These are phyloP conservation scores for Acrocephalus scirpaceus DNA, from an alignment of 2,797 vertebrate genomes.

Conservation along the genomic window DNA sequence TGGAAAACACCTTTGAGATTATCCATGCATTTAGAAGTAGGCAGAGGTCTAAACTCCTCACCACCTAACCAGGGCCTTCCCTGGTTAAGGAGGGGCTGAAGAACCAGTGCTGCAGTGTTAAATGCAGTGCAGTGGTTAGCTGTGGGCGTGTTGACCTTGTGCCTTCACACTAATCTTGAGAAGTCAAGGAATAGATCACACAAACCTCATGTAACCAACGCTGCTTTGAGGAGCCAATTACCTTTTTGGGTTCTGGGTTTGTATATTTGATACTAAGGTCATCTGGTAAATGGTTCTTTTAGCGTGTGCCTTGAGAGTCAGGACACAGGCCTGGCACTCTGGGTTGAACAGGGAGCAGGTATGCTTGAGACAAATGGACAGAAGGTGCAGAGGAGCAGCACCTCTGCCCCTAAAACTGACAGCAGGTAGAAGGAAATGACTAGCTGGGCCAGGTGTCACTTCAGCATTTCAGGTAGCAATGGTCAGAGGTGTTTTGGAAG, in stretches of 20 bases:
- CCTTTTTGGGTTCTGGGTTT: neutral
- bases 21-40: neutral
- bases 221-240: neutral
- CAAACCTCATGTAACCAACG: neutral
- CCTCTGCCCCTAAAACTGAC: neutral
- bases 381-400: neutral
- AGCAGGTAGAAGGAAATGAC: neutral
- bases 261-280: neutral
- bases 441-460: neutral
- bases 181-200: neutral
- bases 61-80: neutral
- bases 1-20: neutral
- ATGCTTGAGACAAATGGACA: accelerated
- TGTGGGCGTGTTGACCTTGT: neutral
- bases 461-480: neutral
- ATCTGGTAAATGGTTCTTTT: neutral
- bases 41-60: neutral
- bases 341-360: neutral
- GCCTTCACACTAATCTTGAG: neutral
- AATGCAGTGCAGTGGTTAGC: neutral
- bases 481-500: neutral
- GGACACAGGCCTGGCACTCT: neutral
- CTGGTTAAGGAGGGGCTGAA: neutral
- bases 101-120: neutral
- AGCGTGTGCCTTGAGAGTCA: neutral